A percentile compares a stretch with the other conserved stretches of the same genome.
Evolutionary conservation across 2,888 invertebrate species (phyloP).

Genomic region (Salpingus planirostris): DNA sequence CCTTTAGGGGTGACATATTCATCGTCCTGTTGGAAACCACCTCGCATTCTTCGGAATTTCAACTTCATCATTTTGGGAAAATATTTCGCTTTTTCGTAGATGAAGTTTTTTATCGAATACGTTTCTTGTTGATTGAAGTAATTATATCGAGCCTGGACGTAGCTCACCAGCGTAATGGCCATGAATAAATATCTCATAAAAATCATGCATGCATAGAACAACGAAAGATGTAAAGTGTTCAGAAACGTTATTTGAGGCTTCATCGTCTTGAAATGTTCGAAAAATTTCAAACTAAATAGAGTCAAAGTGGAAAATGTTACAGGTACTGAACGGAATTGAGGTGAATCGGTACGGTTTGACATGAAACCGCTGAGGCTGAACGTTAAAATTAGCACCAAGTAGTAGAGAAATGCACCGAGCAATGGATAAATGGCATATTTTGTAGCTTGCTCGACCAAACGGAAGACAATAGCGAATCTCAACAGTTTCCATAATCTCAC

Average conservation of each 20-base stretch:
- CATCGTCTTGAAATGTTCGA: too few species aligned
- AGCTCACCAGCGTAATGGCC: too few species aligned
- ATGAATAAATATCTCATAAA: too few species aligned
- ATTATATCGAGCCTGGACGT: too few species aligned
- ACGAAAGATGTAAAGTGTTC: too few species aligned
- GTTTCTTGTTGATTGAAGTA: too few species aligned
- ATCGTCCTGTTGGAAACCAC: not conserved
- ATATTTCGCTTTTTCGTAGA: constrained; percentile 1
- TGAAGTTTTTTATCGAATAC: constrained; percentile 1
- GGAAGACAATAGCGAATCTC: constrained; percentile 26
- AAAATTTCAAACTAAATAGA: too few species aligned
- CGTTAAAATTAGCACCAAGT: constrained; percentile 14
- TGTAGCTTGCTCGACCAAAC: constrained; percentile 28
- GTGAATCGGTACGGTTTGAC: too few species aligned
- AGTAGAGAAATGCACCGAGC: constrained; percentile 16
- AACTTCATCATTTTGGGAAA: not conserved
- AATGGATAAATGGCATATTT: constrained; percentile 11
- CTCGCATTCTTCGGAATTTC: not conserved
- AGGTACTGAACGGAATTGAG: too few species aligned
- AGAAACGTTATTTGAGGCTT: too few species aligned
- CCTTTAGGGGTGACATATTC: constrained; percentile 2
- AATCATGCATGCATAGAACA: too few species aligned
- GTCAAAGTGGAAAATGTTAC: too few species aligned
- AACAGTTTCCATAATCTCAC: constrained; percentile 30
- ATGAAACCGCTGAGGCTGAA: constrained; percentile 4